Percentiles rank a stretch among this genome's conserved stretches.
phyloP scores from a whole-genome alignment of 2,888 invertebrate species.

The Chironomus tentans region DNA sequence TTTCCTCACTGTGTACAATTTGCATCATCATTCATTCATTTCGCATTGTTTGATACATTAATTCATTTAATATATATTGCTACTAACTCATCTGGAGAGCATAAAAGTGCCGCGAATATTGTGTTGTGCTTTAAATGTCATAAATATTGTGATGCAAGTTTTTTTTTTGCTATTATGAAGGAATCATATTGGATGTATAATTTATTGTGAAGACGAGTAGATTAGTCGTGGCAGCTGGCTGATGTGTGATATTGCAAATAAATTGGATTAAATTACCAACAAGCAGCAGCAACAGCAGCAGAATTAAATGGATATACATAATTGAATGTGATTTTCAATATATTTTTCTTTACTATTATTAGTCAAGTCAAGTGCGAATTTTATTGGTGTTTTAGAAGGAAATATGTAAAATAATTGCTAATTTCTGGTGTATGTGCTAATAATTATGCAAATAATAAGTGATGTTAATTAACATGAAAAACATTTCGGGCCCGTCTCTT shows the following conservation, averaged over 20 bases:
- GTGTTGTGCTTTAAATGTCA: background rate
- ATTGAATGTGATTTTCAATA: background rate
- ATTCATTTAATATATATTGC: background rate
- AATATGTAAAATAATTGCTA: background rate
- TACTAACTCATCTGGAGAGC: background rate
- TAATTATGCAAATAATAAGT: conserved; percentile 13
- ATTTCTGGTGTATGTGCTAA: conserved; percentile 9
- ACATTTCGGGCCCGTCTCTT: background rate
- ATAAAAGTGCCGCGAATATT: conserved; percentile 1
- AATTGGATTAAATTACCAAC: conserved; percentile 11
- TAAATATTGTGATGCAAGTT: background rate
- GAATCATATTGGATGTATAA: background rate
- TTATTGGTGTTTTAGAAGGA: background rate
- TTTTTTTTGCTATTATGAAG: background rate
- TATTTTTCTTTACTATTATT: background rate
- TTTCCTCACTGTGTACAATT: conserved; percentile 15
- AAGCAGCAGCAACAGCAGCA: background rate
- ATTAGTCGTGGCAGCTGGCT: background rate
- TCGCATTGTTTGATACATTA: background rate
- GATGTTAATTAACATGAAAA: conserved; percentile 5
- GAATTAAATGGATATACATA: too few species aligned
- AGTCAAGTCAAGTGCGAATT: background rate
- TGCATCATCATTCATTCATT: conserved; percentile 14
- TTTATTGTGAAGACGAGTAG: background rate
- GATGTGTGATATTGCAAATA: conserved; percentile 1